Evolutionary conservation across 2,888 invertebrate species (phyloP), one percentile per base, ranked within the genome.

Genomic region (Cheilosia vernalis): DNA sequence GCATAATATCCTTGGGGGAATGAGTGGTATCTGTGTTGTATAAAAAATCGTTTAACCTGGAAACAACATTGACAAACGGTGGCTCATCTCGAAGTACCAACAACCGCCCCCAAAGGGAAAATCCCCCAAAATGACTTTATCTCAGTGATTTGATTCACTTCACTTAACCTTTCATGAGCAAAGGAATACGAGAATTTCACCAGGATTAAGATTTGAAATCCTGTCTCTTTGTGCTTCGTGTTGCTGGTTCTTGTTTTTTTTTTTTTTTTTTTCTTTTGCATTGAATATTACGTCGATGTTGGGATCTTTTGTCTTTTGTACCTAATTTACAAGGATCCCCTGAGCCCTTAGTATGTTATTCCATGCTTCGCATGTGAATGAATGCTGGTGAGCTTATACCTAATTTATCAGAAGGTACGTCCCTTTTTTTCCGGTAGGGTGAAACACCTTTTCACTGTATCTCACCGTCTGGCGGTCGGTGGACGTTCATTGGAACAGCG

Each of bases 111-210:
- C 72, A 79, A 79, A 79, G 73, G 78, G 60, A 67, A 70, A 78
- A 83, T 73, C 72, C 67, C 49, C 61, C 49, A 67, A 79, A 83
- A 83, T 83, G 72, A 73, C 83, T 83, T 83, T 73, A 79, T 83
- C 73, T 83, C 73, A 63, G 83, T 79, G 83, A 83, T 83, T 79
- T 83, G 83, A 83, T 83, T 83, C 83, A 83, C 67, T 79, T 73
- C 73, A 55, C 79, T 83, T 83, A 83, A 83, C 72, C 82, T 72
- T 83, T 72, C 78, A 66, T 49, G 42, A 42, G 40, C 40, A 37
- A 42, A 76, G 42, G 69, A 53, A 58, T 77, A 77, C 37, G 66
- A 55, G 63, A 58, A 64, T 53, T 58, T 78, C 58, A 51, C 53
- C 70, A 78, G 82, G 78, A 83, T 78, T 78, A 78, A 72, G 82